A percentile compares a stretch with the other conserved stretches of the same genome.
Evolutionary conservation across 2,113 vertebrate genomes (phyloP).

Genomic region (Colaptes auratus): DNA sequence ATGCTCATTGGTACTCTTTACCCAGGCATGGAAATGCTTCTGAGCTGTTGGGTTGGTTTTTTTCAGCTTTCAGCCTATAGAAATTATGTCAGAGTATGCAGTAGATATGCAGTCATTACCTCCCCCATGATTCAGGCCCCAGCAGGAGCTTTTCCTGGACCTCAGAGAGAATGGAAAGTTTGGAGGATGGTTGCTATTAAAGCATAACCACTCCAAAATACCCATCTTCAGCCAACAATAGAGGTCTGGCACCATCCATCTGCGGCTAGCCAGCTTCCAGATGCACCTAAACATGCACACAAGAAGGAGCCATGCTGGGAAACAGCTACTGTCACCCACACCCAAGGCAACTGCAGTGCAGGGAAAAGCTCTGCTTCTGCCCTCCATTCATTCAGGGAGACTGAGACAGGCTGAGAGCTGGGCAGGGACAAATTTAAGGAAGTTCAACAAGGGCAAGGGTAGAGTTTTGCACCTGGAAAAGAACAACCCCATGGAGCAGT

Average conservation of each 20-base stretch:
- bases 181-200: background rate
- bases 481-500: no score
- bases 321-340: background rate
- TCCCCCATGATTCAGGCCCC: background rate
- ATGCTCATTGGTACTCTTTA: background rate
- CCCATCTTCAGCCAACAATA: background rate
- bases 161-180: background rate
- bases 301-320: background rate
- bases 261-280: background rate
- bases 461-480: no score
- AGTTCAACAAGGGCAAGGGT: no score
- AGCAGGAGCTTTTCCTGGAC: background rate
- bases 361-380: background rate
- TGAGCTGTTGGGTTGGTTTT: background rate
- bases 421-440: no score
- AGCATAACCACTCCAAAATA: background rate
- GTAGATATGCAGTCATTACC: background rate
- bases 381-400: no score
- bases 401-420: no score
- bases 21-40: background rate
- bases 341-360: background rate
- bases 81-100: background rate
- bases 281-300: background rate
- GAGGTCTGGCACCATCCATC: background rate
- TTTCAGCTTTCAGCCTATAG: background rate